Conservation (phyloP, 1,140 invertebrate genomes). For the Euglossa dilemma region DNA sequence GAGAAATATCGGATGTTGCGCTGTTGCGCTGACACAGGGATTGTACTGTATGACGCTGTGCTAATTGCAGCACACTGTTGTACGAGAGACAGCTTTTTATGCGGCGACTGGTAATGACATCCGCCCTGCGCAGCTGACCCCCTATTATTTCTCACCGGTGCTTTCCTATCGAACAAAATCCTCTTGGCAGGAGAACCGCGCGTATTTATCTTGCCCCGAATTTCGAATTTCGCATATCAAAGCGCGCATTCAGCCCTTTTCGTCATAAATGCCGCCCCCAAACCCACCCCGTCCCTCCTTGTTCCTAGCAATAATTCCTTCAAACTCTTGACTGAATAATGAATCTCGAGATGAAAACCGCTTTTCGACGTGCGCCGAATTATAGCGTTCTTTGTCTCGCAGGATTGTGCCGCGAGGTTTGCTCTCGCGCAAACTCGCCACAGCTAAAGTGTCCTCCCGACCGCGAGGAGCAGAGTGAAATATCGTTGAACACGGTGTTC, state of each 20-base stretch:
- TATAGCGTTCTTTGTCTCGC: not conserved
- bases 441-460: not conserved
- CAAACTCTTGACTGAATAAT: constrained; percentile 13
- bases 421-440: not conserved
- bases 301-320: constrained; percentile 12
- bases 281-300: fast-evolving
- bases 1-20: constrained; percentile 54
- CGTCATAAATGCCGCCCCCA: constrained; percentile 9
- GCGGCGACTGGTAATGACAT: constrained; percentile 73
- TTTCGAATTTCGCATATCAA: constrained; percentile 26
- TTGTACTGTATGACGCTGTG: constrained; percentile 59
- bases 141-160: constrained; percentile 73
- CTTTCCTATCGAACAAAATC: constrained; percentile 65
- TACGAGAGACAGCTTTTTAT: constrained; percentile 72
- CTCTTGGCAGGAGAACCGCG: constrained; percentile 32
- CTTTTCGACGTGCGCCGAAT: not conserved
- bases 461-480: not conserved
- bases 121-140: constrained; percentile 74
- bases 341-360: constrained; percentile 19
- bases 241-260: not conserved
- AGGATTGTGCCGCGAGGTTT: not conserved
- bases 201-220: constrained; percentile 52
- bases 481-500: not conserved
- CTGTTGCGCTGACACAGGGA: constrained; percentile 43
- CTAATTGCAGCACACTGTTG: constrained; percentile 62